phyloP scores from a whole-genome alignment of 2,113 vertebrate species.

The Microtus montanus region DNA sequence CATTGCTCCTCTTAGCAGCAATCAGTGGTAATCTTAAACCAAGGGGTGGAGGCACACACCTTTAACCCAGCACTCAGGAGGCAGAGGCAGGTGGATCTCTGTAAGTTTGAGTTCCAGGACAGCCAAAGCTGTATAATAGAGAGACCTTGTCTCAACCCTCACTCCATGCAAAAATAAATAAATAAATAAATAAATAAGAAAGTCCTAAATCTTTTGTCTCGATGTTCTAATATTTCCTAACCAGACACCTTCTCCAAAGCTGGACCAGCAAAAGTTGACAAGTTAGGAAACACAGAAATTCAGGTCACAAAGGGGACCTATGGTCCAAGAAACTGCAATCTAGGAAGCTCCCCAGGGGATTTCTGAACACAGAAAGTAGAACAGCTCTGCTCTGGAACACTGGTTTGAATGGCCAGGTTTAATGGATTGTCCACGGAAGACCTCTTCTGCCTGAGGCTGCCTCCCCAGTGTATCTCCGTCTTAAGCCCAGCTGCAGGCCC shows the following conservation, averaged over 20 bases:
- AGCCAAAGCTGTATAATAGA: background rate
- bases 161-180: too few species aligned
- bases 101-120: background rate
- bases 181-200: background rate
- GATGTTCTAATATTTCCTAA: background rate
- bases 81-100: background rate
- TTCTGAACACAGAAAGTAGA: background rate
- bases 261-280: background rate
- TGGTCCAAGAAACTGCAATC: background rate
- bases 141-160: background rate
- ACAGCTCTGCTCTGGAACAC: background rate
- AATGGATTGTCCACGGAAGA: background rate
- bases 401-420: background rate
- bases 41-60: background rate
- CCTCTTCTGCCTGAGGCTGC: background rate
- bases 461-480: background rate
- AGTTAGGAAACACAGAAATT: background rate
- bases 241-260: background rate
- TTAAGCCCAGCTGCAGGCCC: background rate
- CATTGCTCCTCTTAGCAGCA: background rate
- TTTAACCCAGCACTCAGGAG: background rate
- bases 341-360: background rate
- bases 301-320: background rate
- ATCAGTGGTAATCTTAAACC: background rate
- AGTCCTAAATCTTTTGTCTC: background rate